These are phyloP conservation scores for Drosophila parvula DNA, from an alignment of 1,140 invertebrate genomes.

Conservation along the genomic window DNA sequence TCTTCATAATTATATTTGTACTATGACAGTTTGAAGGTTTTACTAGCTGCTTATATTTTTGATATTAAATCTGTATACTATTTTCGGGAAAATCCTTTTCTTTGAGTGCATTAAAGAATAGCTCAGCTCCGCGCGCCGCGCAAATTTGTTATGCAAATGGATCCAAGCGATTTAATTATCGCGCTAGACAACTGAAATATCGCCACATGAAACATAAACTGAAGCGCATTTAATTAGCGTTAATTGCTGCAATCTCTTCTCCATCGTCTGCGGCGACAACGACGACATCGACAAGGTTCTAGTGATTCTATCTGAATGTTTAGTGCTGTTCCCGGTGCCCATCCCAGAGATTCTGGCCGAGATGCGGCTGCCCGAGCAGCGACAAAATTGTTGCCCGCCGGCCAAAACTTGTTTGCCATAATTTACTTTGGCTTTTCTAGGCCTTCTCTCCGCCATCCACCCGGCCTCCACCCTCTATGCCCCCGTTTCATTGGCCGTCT, in stretches of 20 bases:
- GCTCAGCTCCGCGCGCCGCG: neutral
- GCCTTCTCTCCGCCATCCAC: conserved; percentile 16
- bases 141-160: conserved; percentile 83
- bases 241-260: conserved; percentile 79
- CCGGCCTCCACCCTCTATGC: neutral
- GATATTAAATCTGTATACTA: neutral
- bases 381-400: conserved; percentile 81
- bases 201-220: conserved; percentile 82
- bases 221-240: conserved; percentile 82
- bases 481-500: conserved; percentile 11
- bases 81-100: neutral
- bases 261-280: conserved; percentile 57
- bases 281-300: conserved; percentile 56
- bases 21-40: neutral
- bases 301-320: conserved; percentile 57
- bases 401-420: conserved; percentile 82
- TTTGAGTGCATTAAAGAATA: conserved; percentile 19
- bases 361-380: conserved; percentile 38
- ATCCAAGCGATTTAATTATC: conserved; percentile 78
- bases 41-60: neutral
- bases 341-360: conserved; percentile 23
- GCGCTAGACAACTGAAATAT: conserved; percentile 82
- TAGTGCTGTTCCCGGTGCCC: conserved; percentile 39
- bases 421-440: conserved; percentile 73
- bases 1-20: too few species aligned